These are phyloP conservation scores for Drosophila neocordata DNA, from an alignment of 1,140 invertebrate genomes.

Conservation along the genomic window DNA sequence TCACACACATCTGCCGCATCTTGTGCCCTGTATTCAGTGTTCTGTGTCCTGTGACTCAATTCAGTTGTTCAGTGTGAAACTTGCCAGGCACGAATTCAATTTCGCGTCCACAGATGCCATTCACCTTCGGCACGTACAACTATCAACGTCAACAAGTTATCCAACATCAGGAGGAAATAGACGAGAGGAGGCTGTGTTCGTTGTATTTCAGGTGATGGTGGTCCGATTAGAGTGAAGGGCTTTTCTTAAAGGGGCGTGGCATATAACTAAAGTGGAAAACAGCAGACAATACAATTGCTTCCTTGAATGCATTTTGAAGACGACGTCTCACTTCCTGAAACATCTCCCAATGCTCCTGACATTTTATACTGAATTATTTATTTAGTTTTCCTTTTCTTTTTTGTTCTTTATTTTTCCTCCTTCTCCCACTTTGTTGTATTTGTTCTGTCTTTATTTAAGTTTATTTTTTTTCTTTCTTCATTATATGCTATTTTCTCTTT, in stretches of 20 bases:
- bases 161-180: conserved; percentile 23
- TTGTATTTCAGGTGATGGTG: too few relatives aligned
- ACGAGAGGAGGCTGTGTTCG: background rate
- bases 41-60: conserved; percentile 58
- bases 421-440: conserved; percentile 30
- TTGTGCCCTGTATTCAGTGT: conserved; percentile 15
- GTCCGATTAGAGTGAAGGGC: background rate
- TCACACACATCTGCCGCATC: conserved; percentile 18
- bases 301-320: conserved; percentile 69
- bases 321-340: conserved; percentile 54
- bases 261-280: conserved; percentile 71
- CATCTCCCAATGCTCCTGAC: conserved; percentile 58
- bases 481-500: too few relatives aligned
- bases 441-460: conserved; percentile 33
- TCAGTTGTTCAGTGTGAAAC: conserved; percentile 45
- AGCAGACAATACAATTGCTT: conserved; percentile 81
- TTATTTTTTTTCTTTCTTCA: conserved; percentile 34
- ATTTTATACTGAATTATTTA: conserved; percentile 81
- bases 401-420: conserved; percentile 26
- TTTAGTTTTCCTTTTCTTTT: conserved; percentile 62
- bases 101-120: conserved; percentile 81
- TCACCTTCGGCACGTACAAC: conserved; percentile 79
- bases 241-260: conserved; percentile 50
- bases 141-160: conserved; percentile 81
- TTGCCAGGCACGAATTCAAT: conserved; percentile 79